A percentile compares a stretch with the other conserved stretches of the same genome.
These are phyloP conservation scores for Drosophila yooni DNA, from an alignment of 2,888 invertebrate genomes.

Conservation along the genomic window DNA sequence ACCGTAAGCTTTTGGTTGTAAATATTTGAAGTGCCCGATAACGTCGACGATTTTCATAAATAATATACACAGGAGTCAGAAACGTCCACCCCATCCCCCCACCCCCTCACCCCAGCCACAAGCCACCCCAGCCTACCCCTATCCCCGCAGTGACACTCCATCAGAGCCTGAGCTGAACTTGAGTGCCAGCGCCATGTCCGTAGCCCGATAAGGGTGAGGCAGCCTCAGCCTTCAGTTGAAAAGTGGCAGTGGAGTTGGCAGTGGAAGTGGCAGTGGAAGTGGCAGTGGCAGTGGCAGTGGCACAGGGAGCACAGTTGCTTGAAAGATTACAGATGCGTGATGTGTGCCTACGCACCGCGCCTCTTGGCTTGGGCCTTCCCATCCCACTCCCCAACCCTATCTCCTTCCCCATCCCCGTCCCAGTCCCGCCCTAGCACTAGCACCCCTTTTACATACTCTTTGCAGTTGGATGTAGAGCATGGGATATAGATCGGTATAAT, in stretches of 20 bases:
- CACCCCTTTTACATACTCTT: constrained; percentile 6
- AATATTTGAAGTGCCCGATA: constrained; percentile 83
- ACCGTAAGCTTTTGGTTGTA: constrained; percentile 84
- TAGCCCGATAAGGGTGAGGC: constrained; percentile 31
- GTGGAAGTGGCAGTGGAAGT: background rate
- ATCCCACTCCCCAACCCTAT: background rate
- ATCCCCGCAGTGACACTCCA: constrained; percentile 46
- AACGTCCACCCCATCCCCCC: background rate
- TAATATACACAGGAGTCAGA: constrained; percentile 71
- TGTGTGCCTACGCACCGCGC: constrained; percentile 36
- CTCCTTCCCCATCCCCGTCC: background rate
- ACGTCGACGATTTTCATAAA: constrained; percentile 84
- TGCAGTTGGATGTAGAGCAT: background rate
- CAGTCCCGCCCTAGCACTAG: background rate
- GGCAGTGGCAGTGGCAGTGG: background rate
- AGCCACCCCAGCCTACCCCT: background rate
- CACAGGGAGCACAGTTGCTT: constrained; percentile 7
- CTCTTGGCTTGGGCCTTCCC: background rate
- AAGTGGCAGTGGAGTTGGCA: background rate
- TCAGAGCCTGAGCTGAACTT: constrained; percentile 42
- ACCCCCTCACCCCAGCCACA: background rate
- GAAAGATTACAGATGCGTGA: constrained; percentile 16
- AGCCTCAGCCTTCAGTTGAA: background rate
- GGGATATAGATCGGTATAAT: background rate
- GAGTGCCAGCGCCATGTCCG: constrained; percentile 41